Evolutionary conservation across 2,113 vertebrate genomes (phyloP).

Genomic region (Ammospiza caudacuta): DNA sequence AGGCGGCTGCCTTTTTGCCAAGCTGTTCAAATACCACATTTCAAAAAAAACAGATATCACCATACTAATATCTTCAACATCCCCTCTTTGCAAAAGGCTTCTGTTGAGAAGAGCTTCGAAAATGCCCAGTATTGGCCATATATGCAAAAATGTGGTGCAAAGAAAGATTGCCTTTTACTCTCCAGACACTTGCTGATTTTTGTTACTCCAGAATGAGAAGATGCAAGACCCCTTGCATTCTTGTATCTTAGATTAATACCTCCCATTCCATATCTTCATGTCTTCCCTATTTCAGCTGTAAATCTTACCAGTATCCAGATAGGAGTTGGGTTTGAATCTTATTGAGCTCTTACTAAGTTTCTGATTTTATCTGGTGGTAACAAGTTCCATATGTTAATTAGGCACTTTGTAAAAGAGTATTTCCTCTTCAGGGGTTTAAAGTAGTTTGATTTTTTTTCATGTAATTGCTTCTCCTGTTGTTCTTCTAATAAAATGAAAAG

Average conservation of each 20-base stretch:
- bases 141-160: fast-evolving
- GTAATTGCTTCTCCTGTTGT: slow-evolving; percentile 19
- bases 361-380: background rate
- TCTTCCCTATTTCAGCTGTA: background rate
- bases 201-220: background rate
- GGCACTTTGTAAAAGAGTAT: slow-evolving; percentile 8
- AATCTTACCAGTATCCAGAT: background rate
- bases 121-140: background rate
- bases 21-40: background rate
- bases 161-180: background rate
- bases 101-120: background rate
- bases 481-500: slow-evolving; percentile 38
- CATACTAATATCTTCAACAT: background rate
- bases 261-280: background rate
- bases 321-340: background rate
- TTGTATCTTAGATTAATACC: background rate
- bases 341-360: background rate
- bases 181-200: background rate
- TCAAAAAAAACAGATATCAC: background rate
- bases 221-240: background rate
- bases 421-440: background rate
- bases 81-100: background rate
- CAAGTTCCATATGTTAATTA: slow-evolving; percentile 19
- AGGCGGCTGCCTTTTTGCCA: background rate
- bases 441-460: background rate